Percentiles rank a stretch among this genome's conserved stretches.
Conservation (phyloP, 2,113 vertebrate genomes). For the Xiphophorus couchianus region DNA sequence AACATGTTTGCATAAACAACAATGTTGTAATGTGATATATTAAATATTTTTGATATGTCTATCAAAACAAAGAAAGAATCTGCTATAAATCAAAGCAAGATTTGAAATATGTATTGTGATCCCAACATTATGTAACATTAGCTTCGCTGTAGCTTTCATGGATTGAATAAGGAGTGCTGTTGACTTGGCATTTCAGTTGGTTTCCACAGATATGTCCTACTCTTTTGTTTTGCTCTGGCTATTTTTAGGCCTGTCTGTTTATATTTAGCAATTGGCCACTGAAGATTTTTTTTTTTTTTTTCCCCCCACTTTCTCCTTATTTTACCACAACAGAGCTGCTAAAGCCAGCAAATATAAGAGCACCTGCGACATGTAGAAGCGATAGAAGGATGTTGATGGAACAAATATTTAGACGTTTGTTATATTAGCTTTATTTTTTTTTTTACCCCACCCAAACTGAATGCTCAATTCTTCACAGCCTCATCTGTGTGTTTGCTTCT, state of each 20-base stretch:
- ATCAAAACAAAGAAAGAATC: background rate
- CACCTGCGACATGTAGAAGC: conserved; percentile 8
- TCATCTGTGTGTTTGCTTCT: conserved; percentile 2
- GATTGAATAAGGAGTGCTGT: background rate
- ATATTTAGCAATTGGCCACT: conserved; percentile 65
- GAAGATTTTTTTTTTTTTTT: conserved; percentile 47
- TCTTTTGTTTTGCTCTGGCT: conserved; percentile 52
- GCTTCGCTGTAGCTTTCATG: background rate
- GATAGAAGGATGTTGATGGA: conserved; percentile 6
- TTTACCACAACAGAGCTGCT: conserved; percentile 33
- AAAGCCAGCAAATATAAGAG: conserved; percentile 21
- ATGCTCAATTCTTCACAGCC: background rate
- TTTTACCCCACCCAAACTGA: background rate
- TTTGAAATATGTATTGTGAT: background rate
- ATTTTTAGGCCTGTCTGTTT: conserved; percentile 65
- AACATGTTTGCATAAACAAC: background rate
- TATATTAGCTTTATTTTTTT: conserved; percentile 6
- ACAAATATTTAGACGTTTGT: conserved; percentile 12
- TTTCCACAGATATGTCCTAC: conserved; percentile 40
- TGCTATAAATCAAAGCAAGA: background rate
- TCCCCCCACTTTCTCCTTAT: conserved; percentile 31
- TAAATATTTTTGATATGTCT: background rate
- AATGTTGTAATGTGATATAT: background rate
- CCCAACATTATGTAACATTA: background rate
- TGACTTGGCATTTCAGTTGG: conserved; percentile 29